Evolutionary conservation across 92 coral and sea anemone species (phyloP), one percentile per base, ranked within the genome.

Genomic region (Paragorgia papillata): DNA sequence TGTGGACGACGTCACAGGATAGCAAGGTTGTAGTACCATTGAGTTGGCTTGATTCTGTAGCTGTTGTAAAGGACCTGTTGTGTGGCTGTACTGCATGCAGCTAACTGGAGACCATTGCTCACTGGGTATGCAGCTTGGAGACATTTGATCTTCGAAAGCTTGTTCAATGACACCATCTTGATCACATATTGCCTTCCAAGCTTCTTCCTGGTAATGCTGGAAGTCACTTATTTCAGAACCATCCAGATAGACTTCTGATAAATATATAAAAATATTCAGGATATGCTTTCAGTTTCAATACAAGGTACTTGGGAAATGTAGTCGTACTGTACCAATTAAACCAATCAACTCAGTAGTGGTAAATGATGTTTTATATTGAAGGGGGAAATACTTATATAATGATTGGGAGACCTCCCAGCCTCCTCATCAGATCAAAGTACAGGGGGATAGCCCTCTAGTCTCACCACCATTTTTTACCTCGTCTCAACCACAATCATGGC

Each of bases 201-300:
- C 50, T 24, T 71, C 78, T 33, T 71, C 78, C 37, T 71, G 78
- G 20, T 32, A 69, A 30, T 69, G 76, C 12, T 71, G 78, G 3
- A 53, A 19, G 0, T 71, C 78, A 30, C 31, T 17, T 6, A 71
- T 48, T 28, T 50, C 61, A 26, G 21, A 22, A 13, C 62, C 62
- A 22, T 22, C 30, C 30, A 56, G 33, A 22, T 56, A 22, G 9
- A 22, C 33, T 22, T 51, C 1, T 4, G 17, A 56, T 4, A 9
- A 56, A 56, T 56, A 56, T 3, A 22, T 6, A 7, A 15, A 15
- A 37, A 12, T 37, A 12, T 37, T 37, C 12, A 37, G n/a, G n/a
- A n/a, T n/a, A n/a, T n/a, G n/a, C n/a, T n/a, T n/a, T 37, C 12
- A 37, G 43, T 12, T 4, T 37, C 43, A 37, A 37, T n/a, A 37